Evolutionary conservation across 2,888 invertebrate species (phyloP).

Genomic region (Nyleta sp.): DNA sequence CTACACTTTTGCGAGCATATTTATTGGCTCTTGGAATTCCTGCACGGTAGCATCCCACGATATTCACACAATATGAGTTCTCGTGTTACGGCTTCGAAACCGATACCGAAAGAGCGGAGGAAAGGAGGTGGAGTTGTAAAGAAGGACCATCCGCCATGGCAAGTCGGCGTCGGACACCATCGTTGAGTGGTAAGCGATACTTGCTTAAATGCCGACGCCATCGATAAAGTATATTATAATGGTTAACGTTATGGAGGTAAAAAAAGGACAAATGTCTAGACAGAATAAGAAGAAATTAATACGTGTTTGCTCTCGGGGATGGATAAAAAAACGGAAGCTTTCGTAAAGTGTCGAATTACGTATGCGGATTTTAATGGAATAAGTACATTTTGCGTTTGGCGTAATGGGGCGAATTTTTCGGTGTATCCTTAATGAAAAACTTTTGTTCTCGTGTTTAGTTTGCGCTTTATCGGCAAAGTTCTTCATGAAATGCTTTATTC

Average conservation of each 20-base stretch:
- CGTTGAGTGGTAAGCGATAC: conserved; percentile 77
- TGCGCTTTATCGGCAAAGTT: too few species aligned
- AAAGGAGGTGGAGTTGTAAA: conserved; percentile 56
- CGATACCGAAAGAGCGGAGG: conserved; percentile 71
- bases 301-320: conserved; percentile 35
- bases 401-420: not conserved
- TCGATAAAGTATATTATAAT: conserved; percentile 73
- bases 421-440: too few species aligned
- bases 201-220: conserved; percentile 75
- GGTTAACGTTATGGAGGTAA: conserved; percentile 59
- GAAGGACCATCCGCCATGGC: conserved; percentile 48
- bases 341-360: conserved; percentile 46
- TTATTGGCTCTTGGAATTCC: conserved; percentile 55
- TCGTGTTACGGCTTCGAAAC: conserved; percentile 76
- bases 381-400: not conserved
- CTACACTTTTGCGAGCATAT: conserved; percentile 33
- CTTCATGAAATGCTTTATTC: too few species aligned
- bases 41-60: conserved; percentile 62
- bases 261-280: conserved; percentile 53
- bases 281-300: conserved; percentile 52
- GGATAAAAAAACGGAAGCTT: conserved; percentile 39
- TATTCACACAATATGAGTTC: conserved; percentile 67
- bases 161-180: conserved; percentile 68
- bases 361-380: conserved; percentile 15
- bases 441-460: too few species aligned